A percentile compares a stretch with the other conserved stretches of the same genome.
These are phyloP conservation scores for Tromatobia lineatoria DNA, from an alignment of 2,888 invertebrate species.

Conservation along the genomic window DNA sequence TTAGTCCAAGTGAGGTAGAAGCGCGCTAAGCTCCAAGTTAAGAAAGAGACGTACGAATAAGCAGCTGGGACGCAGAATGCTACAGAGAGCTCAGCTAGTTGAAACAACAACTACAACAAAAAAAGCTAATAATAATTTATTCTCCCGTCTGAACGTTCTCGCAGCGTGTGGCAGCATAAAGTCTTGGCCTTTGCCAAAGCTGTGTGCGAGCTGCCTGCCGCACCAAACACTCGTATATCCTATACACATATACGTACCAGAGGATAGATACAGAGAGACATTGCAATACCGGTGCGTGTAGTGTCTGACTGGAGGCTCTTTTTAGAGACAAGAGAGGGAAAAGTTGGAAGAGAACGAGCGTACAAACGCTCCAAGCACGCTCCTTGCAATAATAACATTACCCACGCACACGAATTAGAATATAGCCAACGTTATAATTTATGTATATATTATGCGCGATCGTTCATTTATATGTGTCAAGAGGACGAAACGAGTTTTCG, in stretches of 20 bases:
- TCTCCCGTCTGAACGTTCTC: conserved; percentile 47
- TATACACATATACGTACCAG: not conserved
- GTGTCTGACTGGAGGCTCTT: conserved; percentile 13
- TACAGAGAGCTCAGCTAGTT: conserved; percentile 25
- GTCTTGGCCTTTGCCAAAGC: conserved; percentile 12
- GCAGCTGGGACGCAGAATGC: conserved; percentile 42
- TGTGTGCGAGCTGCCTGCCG: not conserved
- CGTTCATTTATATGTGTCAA: conserved; percentile 77
- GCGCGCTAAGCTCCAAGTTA: conserved; percentile 10
- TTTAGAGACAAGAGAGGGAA: conserved; percentile 12
- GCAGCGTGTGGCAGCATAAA: conserved; percentile 53
- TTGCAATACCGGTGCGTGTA: not conserved
- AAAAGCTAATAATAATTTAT: conserved; percentile 64
- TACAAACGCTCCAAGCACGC: conserved; percentile 36
- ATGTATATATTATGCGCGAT: conserved; percentile 77
- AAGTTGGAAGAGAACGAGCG: conserved; percentile 13
- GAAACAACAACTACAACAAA: conserved; percentile 46
- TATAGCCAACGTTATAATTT: conserved; percentile 78
- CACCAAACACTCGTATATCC: not conserved
- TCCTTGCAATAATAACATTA: conserved; percentile 76
- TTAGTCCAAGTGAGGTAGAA: conserved; percentile 31
- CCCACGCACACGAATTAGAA: conserved; percentile 80
- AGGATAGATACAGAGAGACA: conserved; percentile 20
- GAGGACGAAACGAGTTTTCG: conserved; percentile 72
- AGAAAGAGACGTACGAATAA: conserved; percentile 17